Evolutionary conservation across 2,888 invertebrate genomes (phyloP).

Genomic region (Helicoverpa assulta): DNA sequence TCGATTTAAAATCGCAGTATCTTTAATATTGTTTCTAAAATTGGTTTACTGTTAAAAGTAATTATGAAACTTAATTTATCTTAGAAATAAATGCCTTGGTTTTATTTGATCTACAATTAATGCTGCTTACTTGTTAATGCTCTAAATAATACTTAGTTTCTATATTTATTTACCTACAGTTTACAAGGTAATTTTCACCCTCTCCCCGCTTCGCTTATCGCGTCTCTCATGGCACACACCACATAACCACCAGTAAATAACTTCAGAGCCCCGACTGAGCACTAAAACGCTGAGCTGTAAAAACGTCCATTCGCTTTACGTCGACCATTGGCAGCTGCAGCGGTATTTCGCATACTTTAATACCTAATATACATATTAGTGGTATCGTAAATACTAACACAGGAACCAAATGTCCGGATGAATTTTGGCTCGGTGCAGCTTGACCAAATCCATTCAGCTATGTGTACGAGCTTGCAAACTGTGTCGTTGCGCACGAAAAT

Average conservation of each 20-base stretch:
- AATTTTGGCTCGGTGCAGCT: conserved; percentile 45
- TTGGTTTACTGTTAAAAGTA: conserved; percentile 14
- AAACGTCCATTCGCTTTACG: conserved; percentile 75
- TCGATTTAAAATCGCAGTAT: conserved; percentile 27
- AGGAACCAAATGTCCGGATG: conserved; percentile 35
- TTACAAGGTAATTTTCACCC: background rate
- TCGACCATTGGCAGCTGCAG: conserved; percentile 75
- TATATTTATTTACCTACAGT: background rate
- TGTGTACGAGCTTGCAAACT: conserved; percentile 10
- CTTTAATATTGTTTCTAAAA: conserved; percentile 18
- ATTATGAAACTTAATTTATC: conserved; percentile 11
- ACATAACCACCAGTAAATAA: conserved; percentile 73
- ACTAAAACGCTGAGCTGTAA: conserved; percentile 77
- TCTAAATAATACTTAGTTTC: too few species aligned
- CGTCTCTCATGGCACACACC: conserved; percentile 30
- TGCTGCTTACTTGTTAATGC: too few species aligned
- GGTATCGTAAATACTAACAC: conserved; percentile 61
- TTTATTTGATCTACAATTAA: too few species aligned
- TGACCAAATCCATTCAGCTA: conserved; percentile 28
- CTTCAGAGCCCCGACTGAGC: conserved; percentile 74
- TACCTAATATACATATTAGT: conserved; percentile 65
- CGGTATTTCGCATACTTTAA: conserved; percentile 66
- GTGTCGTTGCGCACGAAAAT: background rate
- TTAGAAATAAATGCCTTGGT: background rate
- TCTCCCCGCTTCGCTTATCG: conserved; percentile 7